These are phyloP conservation scores for Tragelaphus imberbis DNA, from an alignment of 2,113 vertebrate species.

Conservation along the genomic window DNA sequence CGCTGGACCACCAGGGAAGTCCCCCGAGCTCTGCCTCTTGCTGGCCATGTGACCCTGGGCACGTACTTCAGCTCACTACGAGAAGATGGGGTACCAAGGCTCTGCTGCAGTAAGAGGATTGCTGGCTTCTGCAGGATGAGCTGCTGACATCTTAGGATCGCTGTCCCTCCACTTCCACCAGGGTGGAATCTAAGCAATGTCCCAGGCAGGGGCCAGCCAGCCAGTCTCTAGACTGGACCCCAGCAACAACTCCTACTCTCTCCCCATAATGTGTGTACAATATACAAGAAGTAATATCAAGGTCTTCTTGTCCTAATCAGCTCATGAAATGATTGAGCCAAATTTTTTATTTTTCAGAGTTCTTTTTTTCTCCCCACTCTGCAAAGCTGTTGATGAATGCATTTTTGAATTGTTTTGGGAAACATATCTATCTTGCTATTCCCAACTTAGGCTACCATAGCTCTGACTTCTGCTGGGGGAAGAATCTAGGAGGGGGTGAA, in stretches of 20 bases:
- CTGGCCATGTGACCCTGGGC: not conserved
- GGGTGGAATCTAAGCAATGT: not conserved
- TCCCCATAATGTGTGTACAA: not conserved
- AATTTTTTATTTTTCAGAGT: not conserved
- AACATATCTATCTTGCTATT: not conserved
- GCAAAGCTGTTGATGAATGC: not conserved
- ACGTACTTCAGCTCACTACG: not conserved
- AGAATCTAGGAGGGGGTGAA: not conserved
- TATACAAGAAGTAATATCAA: not conserved
- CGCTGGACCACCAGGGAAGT: not conserved
- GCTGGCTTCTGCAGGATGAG: not conserved
- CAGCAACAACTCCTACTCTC: not conserved
- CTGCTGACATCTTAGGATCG: not conserved
- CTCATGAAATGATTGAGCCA: not conserved
- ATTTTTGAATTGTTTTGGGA: conserved; percentile 16
- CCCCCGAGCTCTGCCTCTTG: not conserved
- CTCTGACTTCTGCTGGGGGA: not conserved
- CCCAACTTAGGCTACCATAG: not conserved
- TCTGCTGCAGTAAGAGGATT: not conserved
- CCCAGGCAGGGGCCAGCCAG: not conserved
- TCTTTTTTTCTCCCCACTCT: not conserved
- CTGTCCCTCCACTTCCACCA: not conserved
- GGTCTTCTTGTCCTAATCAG: not conserved
- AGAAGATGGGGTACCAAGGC: not conserved
- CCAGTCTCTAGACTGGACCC: not conserved